phyloP scores from a whole-genome alignment of 2,888 invertebrate species.

The Mycalesis mineus region DNA sequence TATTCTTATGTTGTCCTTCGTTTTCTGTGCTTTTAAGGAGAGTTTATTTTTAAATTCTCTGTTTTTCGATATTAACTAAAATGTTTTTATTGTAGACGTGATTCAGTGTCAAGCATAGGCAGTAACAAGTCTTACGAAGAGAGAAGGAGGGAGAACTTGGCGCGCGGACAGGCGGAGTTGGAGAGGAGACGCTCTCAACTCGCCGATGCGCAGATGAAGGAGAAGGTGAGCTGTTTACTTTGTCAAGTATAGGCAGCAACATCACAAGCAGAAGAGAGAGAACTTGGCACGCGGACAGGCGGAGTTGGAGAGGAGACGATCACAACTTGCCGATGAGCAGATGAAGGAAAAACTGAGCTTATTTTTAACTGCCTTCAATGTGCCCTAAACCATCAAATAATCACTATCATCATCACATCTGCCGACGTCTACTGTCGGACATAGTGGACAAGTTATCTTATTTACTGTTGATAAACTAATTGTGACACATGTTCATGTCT shows the following conservation, averaged over 20 bases:
- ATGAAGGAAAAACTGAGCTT: slow-evolving; percentile 93
- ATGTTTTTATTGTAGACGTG: slow-evolving; percentile 46
- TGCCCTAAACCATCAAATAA: too few species aligned
- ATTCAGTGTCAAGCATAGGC: slow-evolving; percentile 56
- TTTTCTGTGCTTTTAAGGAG: too few species aligned
- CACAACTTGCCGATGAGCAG: slow-evolving; percentile 92
- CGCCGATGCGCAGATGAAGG: slow-evolving; percentile 93
- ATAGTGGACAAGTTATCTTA: too few species aligned
- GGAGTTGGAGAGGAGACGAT: slow-evolving; percentile 93
- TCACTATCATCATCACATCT: too few species aligned
- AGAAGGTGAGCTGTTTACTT: too few species aligned
- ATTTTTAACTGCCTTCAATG: too few species aligned
- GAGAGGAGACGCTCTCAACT: slow-evolving; percentile 92
- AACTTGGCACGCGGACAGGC: slow-evolving; percentile 99
- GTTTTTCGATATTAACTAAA: too few species aligned
- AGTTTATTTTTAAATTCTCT: too few species aligned
- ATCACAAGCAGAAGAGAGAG: slow-evolving; percentile 98
- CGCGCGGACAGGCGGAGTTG: slow-evolving; percentile 97
- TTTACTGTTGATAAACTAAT: too few species aligned
- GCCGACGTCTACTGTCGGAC: too few species aligned
- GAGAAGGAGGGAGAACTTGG: slow-evolving; percentile 97
- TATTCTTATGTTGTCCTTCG: too few species aligned
- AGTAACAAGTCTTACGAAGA: slow-evolving; percentile 92
- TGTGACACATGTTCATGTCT: too few species aligned
- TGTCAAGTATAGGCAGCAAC: slow-evolving; percentile 55